Evolutionary conservation across 2,797 vertebrate genomes (phyloP).

Genomic region (Arvicola amphibius): DNA sequence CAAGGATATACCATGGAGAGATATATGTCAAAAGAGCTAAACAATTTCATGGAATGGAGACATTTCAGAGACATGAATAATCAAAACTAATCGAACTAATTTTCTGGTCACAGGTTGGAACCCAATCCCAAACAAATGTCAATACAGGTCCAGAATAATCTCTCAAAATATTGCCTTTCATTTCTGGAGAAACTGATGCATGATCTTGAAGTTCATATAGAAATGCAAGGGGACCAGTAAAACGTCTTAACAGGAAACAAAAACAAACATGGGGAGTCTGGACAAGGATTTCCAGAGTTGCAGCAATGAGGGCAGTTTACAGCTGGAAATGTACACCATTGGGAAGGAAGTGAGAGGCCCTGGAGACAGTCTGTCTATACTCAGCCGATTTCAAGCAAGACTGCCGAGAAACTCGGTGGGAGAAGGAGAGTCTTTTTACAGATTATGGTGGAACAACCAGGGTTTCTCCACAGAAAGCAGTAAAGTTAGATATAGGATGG

Average conservation of each 20-base stretch:
- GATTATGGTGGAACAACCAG: neutral
- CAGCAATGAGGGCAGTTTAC: neutral
- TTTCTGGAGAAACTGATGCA: neutral
- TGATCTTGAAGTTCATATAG: neutral
- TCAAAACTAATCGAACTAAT: slow-evolving; percentile 11
- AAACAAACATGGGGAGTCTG: neutral
- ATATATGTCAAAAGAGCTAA: neutral
- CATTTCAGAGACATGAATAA: neutral
- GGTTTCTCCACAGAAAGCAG: neutral
- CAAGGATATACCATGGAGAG: neutral
- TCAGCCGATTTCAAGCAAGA: neutral
- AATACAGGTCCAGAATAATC: neutral
- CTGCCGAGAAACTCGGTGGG: neutral
- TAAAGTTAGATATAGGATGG: neutral
- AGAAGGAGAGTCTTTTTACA: neutral
- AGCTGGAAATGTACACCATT: too few relatives aligned
- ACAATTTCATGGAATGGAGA: neutral
- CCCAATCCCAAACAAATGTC: neutral
- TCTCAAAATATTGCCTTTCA: neutral
- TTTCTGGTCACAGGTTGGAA: neutral
- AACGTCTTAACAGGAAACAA: neutral
- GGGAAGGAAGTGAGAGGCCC: neutral
- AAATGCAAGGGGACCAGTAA: neutral
- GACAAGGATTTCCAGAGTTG: neutral
- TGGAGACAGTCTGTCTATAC: neutral